phyloP scores from a whole-genome alignment of 2,113 vertebrate genomes.

The Ptyas mucosa region DNA sequence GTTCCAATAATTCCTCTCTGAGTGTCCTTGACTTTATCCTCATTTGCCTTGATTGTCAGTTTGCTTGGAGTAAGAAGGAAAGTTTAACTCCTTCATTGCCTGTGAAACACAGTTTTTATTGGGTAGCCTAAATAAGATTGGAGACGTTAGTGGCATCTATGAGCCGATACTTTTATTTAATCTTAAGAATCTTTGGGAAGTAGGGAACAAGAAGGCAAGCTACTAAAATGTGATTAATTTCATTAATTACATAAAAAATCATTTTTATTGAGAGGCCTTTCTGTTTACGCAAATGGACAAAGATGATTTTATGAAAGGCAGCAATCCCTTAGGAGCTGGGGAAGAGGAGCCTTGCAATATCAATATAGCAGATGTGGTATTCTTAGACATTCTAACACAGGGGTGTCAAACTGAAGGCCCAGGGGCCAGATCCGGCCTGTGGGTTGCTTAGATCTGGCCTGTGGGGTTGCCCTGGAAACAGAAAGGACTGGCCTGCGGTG shows the following conservation, averaged over 20 bases:
- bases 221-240: neutral
- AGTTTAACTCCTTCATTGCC: slow-evolving; percentile 30
- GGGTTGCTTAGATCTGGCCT: too few relatives aligned
- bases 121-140: neutral
- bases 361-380: neutral
- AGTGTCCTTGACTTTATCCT: slow-evolving; percentile 48
- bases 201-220: neutral
- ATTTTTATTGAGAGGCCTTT: neutral
- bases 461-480: too few relatives aligned
- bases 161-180: neutral
- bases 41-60: slow-evolving; percentile 28
- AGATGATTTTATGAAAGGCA: neutral
- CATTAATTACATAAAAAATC: neutral
- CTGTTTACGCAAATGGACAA: neutral
- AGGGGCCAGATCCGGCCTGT: too few relatives aligned
- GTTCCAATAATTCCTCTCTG: slow-evolving; percentile 46
- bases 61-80: slow-evolving; percentile 40
- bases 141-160: neutral
- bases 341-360: neutral
- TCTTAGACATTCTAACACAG: neutral
- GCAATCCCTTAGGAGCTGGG: neutral
- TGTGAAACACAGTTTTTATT: neutral
- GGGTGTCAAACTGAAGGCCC: too few relatives aligned
- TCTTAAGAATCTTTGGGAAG: neutral
- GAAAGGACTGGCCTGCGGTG: too few relatives aligned